A percentile compares a stretch with the other conserved stretches of the same genome.
phyloP scores from a whole-genome alignment of 2,113 vertebrate species.

The Protomyctophum bolini region DNA sequence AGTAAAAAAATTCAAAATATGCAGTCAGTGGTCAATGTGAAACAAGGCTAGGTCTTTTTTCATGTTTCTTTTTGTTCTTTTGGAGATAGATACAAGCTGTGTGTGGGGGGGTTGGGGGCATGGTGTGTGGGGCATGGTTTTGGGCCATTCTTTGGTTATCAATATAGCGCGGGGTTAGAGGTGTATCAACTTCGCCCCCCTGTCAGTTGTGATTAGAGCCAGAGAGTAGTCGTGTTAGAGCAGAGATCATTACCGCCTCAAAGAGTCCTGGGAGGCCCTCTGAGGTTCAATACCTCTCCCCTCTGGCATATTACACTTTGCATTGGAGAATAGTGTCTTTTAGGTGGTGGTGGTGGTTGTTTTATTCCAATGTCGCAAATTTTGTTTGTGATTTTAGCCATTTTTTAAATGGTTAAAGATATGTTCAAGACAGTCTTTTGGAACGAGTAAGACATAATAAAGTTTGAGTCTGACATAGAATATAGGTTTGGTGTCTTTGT shows the following conservation, averaged over 20 bases:
- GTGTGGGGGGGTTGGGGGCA: not conserved
- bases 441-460: not conserved
- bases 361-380: not conserved
- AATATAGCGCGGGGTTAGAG: constrained; percentile 53
- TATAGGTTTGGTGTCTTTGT: not conserved
- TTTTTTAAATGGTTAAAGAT: too few relatives aligned
- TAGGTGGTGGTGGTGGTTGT: not conserved
- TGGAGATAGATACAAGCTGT: constrained; percentile 1
- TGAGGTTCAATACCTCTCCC: constrained; percentile 59
- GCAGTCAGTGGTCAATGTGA: too few relatives aligned
- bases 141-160: constrained; percentile 45
- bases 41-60: not conserved
- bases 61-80: not conserved
- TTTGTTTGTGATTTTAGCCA: constrained; percentile 1
- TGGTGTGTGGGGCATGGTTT: constrained; percentile 6
- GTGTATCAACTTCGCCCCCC: constrained; percentile 63
- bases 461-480: not conserved
- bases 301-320: constrained; percentile 42
- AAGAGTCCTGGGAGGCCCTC: constrained; percentile 69
- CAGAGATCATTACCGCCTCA: constrained; percentile 69
- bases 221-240: constrained; percentile 66
- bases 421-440: not conserved
- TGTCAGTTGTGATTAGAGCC: constrained; percentile 75
- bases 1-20: not conserved
- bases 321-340: constrained; percentile 15